phyloP scores from a whole-genome alignment of 2,888 invertebrate genomes.

The Caenorhabditis auriculariae region DNA sequence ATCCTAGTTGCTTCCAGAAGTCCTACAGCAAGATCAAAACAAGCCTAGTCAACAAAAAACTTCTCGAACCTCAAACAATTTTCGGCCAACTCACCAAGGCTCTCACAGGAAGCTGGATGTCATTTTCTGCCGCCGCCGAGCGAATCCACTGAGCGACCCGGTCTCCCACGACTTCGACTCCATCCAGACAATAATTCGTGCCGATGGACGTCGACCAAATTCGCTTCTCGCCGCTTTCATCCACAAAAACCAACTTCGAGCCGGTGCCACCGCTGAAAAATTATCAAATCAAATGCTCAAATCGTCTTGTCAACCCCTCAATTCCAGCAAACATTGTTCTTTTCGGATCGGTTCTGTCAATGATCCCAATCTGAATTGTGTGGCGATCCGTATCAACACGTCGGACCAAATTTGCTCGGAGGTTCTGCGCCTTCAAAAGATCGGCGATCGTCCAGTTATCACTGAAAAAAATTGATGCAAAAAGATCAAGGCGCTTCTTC shows the following conservation, averaged over 20 bases:
- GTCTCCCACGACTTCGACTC: slow-evolving; percentile 23
- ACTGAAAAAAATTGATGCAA: slow-evolving; percentile 36
- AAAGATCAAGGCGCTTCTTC: no score
- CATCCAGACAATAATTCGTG: slow-evolving; percentile 47
- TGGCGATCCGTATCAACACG: slow-evolving; percentile 11
- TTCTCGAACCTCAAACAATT: no score
- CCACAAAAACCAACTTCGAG: slow-evolving; percentile 48
- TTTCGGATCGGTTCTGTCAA: not conserved
- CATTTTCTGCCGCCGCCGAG: slow-evolving; percentile 7
- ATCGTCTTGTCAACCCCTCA: slow-evolving; percentile 45
- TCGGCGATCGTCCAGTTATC: slow-evolving; percentile 38
- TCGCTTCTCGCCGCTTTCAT: slow-evolving; percentile 13
- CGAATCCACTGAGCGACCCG: slow-evolving; percentile 28
- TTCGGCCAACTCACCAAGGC: not conserved
- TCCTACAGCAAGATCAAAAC: no score
- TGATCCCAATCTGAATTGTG: slow-evolving; percentile 9
- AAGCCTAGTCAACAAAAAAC: no score
- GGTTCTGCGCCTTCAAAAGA: slow-evolving; percentile 11
- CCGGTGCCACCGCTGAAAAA: slow-evolving; percentile 50
- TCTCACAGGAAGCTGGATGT: not conserved
- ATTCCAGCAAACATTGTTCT: slow-evolving; percentile 46
- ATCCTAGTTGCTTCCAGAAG: no score
- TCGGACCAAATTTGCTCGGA: slow-evolving; percentile 7
- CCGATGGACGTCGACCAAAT: slow-evolving; percentile 18
- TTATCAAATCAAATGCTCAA: not conserved